A percentile compares a stretch with the other conserved stretches of the same genome.
phyloP scores from a whole-genome alignment of 1,140 invertebrate species.

The Bombus difficillimus region DNA sequence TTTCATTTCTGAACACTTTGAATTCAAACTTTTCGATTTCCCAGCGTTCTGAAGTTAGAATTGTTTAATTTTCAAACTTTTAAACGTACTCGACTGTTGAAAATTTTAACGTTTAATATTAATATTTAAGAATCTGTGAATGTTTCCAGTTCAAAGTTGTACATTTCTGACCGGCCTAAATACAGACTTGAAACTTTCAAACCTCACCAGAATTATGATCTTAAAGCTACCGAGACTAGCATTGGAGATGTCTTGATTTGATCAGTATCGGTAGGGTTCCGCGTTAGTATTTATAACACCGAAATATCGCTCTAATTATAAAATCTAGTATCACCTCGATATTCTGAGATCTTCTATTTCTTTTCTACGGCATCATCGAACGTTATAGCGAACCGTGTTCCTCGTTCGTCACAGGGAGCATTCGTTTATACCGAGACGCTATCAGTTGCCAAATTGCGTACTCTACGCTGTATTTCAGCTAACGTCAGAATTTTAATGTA shows the following conservation, averaged over 20 bases:
- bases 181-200: neutral
- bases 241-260: neutral
- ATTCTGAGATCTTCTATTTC: neutral
- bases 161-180: neutral
- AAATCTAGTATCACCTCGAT: constrained; percentile 12
- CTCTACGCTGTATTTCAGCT: neutral
- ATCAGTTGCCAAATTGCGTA: constrained; percentile 13
- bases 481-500: neutral
- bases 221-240: neutral
- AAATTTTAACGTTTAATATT: too few species aligned
- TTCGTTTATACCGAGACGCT: neutral
- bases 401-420: neutral
- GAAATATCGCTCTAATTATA: constrained; percentile 26
- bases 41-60: neutral
- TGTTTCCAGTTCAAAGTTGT: too few species aligned
- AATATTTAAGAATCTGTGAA: too few species aligned
- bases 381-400: neutral
- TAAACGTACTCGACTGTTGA: too few species aligned
- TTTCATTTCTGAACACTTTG: neutral
- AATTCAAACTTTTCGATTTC: neutral
- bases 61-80: neutral
- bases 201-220: neutral
- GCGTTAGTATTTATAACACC: constrained; percentile 7
- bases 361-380: neutral
- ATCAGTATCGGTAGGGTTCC: neutral